Evolutionary conservation across 2,113 vertebrate genomes (phyloP).

Genomic region (Paraplagusia blochii): DNA sequence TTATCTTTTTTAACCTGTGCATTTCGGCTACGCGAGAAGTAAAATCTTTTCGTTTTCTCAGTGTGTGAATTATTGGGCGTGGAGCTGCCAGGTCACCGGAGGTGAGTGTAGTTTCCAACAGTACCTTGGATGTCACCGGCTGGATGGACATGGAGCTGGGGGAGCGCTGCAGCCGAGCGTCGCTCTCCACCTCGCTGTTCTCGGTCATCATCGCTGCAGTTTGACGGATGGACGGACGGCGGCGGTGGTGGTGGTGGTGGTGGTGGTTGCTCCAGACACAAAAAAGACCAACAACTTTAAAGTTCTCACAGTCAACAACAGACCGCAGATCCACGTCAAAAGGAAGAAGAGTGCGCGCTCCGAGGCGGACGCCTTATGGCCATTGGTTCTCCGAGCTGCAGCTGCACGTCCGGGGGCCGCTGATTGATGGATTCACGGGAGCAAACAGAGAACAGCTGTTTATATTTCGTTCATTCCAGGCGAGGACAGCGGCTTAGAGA

Average conservation of each 20-base stretch:
- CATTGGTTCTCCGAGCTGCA: slow-evolving; percentile 15
- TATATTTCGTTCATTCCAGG: slow-evolving; percentile 5
- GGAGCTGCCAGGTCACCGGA: background rate
- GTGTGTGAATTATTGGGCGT: background rate
- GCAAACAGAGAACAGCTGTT: slow-evolving; percentile 7
- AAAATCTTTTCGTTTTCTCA: background rate
- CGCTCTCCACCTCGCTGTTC: slow-evolving; percentile 81
- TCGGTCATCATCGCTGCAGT: slow-evolving; percentile 73
- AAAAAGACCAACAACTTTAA: slow-evolving; percentile 19
- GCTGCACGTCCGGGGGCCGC: background rate
- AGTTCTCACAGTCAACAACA: slow-evolving; percentile 15
- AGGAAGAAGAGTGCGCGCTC: slow-evolving; percentile 34
- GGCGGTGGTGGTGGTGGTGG: no score
- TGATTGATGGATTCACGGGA: slow-evolving; percentile 2
- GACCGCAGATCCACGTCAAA: slow-evolving; percentile 30
- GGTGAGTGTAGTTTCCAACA: background rate
- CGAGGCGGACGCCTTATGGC: slow-evolving; percentile 10
- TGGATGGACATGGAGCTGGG: slow-evolving; percentile 78
- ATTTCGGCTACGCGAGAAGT: no score
- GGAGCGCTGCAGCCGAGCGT: slow-evolving; percentile 76
- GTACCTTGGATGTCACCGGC: slow-evolving; percentile 81
- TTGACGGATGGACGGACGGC: no score
- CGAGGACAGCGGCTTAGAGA: slow-evolving; percentile 3
- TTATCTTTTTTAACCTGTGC: no score
- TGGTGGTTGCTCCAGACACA: background rate